These are phyloP conservation scores for Sigmodon hispidus DNA, from an alignment of 2,113 vertebrate species.

Conservation along the genomic window DNA sequence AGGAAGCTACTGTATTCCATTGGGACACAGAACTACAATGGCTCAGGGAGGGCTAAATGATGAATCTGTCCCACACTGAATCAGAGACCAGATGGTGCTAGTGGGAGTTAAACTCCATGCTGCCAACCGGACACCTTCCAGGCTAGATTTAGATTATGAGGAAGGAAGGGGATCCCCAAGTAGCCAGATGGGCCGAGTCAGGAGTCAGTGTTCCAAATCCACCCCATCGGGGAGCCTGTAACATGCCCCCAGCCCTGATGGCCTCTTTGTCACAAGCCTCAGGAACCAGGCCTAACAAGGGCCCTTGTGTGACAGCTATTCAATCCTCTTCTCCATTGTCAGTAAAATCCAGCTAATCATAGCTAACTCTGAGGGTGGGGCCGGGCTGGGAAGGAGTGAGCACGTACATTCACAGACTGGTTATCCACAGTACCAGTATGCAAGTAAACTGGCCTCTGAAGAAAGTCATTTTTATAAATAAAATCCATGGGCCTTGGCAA, in stretches of 20 bases:
- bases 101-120: constrained; percentile 50
- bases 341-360: background rate
- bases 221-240: background rate
- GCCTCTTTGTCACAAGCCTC: background rate
- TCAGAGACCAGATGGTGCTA: constrained; percentile 56
- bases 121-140: constrained; percentile 49
- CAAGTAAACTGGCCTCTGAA: constrained; percentile 2
- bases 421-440: background rate
- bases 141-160: constrained; percentile 46
- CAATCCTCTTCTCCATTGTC: background rate
- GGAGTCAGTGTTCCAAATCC: background rate
- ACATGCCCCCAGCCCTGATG: background rate
- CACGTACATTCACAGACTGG: background rate
- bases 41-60: background rate
- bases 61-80: background rate
- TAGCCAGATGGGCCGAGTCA: constrained; percentile 11
- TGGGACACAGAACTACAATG: background rate
- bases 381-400: rapidly evolving
- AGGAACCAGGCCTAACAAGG: background rate
- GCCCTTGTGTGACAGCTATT: constrained; percentile 5
- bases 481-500: background rate
- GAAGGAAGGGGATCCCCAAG: constrained; percentile 54
- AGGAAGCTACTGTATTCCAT: background rate
- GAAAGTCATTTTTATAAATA: background rate
- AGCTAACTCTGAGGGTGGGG: background rate